These are phyloP conservation scores for Apamea monoglypha DNA, from an alignment of 2,888 invertebrate genomes.

Conservation along the genomic window DNA sequence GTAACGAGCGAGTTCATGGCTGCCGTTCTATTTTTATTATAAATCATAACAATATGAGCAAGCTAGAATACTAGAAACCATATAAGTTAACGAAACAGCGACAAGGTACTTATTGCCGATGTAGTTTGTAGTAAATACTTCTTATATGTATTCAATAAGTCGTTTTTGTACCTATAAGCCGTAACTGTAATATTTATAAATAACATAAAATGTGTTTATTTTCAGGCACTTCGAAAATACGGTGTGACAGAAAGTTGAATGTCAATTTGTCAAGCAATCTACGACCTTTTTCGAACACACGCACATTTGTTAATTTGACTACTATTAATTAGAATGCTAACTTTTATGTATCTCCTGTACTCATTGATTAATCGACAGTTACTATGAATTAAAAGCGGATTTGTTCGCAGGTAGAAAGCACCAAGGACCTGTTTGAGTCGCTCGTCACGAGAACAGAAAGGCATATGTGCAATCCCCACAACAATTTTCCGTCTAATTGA, in stretches of 20 bases:
- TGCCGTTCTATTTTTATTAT: conserved; percentile 46
- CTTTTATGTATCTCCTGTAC: conserved; percentile 13
- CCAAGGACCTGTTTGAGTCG: conserved; percentile 59
- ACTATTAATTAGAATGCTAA: not conserved
- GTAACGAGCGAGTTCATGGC: conserved; percentile 17
- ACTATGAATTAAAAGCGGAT: conserved; percentile 53
- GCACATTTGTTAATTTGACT: not conserved
- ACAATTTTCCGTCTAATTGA: conserved; percentile 90
- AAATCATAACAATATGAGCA: conserved; percentile 38
- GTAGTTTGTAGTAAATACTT: conserved; percentile 33
- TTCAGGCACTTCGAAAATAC: conserved; percentile 44
- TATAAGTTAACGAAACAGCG: conserved; percentile 49
- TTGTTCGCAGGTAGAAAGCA: conserved; percentile 60
- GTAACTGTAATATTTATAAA: conserved; percentile 8
- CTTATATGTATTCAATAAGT: conserved; percentile 31
- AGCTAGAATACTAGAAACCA: conserved; percentile 50
- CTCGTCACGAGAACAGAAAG: conserved; percentile 58
- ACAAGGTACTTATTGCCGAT: conserved; percentile 29
- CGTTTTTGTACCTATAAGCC: not conserved
- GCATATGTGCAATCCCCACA: conserved; percentile 75
- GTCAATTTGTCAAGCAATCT: conserved; percentile 10
- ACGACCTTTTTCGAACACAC: conserved; percentile 8
- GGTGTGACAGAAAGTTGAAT: conserved; percentile 12
- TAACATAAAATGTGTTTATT: conserved; percentile 39
- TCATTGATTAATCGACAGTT: conserved; percentile 23